Conservation (phyloP, 1,140 invertebrate genomes). For the Ganaspis sp. region DNA sequence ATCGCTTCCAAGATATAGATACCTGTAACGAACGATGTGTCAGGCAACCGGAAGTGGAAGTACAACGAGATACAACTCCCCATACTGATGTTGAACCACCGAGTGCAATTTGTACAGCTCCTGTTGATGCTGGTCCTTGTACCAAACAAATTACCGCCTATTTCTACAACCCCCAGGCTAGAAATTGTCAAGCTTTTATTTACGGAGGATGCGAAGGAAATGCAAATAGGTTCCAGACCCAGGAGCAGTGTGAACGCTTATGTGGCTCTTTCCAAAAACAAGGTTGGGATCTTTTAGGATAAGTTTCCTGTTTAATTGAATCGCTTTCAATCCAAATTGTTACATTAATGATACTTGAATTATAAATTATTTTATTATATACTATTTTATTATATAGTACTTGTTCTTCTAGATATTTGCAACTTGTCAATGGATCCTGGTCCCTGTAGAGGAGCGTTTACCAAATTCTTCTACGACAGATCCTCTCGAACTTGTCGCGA, state of each 20-base stretch:
- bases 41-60: slow-evolving; percentile 46
- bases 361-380: too few species aligned
- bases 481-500: slow-evolving; percentile 78
- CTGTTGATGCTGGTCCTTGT: slow-evolving; percentile 85
- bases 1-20: slow-evolving; percentile 77
- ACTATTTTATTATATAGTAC: slow-evolving; percentile 33
- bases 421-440: slow-evolving; percentile 80
- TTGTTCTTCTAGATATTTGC: slow-evolving; percentile 79
- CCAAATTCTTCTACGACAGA: slow-evolving; percentile 84
- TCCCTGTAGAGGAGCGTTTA: slow-evolving; percentile 79
- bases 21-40: slow-evolving; percentile 74
- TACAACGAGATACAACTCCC: slow-evolving; percentile 32
- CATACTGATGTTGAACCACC: slow-evolving; percentile 24
- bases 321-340: too few species aligned
- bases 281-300: too few species aligned
- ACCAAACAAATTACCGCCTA: slow-evolving; percentile 80
- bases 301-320: too few species aligned
- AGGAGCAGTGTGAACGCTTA: slow-evolving; percentile 88
- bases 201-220: slow-evolving; percentile 92
- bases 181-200: slow-evolving; percentile 82
- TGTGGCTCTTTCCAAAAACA: slow-evolving; percentile 85
- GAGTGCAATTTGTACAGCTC: slow-evolving; percentile 78
- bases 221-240: slow-evolving; percentile 86
- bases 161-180: slow-evolving; percentile 83
- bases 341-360: too few species aligned